Evolutionary conservation across 2,888 invertebrate genomes (phyloP), one percentile per base, ranked within the genome.

Genomic region (Drosophila paranaensis): DNA sequence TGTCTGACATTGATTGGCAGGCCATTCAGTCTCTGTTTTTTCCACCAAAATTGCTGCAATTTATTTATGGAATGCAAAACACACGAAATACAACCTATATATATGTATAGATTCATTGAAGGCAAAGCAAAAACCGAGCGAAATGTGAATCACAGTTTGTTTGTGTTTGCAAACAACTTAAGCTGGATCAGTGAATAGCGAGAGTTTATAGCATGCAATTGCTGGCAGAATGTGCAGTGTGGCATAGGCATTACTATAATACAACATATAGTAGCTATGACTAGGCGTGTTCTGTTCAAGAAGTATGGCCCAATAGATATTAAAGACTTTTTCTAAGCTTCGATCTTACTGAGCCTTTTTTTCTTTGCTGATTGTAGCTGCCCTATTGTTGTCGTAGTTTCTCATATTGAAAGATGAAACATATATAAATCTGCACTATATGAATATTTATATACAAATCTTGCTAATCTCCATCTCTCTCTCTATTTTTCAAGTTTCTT

Each of bases 1-100:
- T 25, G 61, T 62, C 68, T 74, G 73, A 63, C 74, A 74, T 73
- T 73, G 74, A 73, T 67, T 74, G 72, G 72, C 71, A 60, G 42
- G 30, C 39, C 53, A 48, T 53, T 48, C 45, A 37, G 58, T 56
- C 5, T 46, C 20, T 20, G 20, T 20, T 27, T 46, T 62, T 30
- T 50, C 33, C 30, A 35, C 48, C 40, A 45, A 66, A 79, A 70
- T 14, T 70, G 66, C 57, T 55, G 10, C 25, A 35, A 40, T 63
- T 74, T 66, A 60, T 69, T 79, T 79, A 63, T 60, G 42, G 39
- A 27, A 51, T 62, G 43, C 55, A 50, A 53, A 40, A n/a, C 54
- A 60, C 51, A 65, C n/a, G 25, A 39, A 64, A 64, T 45, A 42
- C 42, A 27, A 25, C n/a, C n/a, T n/a, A n/a, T 8, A 35, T 25